Base-by-base conservation (phyloP, 2,888 invertebrate genomes). In the Colostygia pectinataria region DNA sequence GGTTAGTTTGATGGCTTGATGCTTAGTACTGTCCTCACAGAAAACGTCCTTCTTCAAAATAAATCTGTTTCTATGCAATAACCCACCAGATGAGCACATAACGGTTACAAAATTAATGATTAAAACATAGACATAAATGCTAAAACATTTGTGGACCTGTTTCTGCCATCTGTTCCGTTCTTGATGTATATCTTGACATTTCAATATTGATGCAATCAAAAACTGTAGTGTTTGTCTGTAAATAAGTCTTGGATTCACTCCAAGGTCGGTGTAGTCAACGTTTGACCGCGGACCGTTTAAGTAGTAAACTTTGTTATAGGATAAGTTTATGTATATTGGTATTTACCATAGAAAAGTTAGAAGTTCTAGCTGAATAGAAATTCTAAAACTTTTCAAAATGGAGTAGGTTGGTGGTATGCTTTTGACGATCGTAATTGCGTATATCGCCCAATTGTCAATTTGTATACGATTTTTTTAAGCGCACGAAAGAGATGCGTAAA, bases 21-120 rank as follows among this genome's bases (percentile, higher is more conserved):
- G 15, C 15, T 15, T 15, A 3, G 15, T 2, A 15, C 15, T 15
- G 15, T 2, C 15, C 15, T 15, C 15, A 15, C 4, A 15, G 15
- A 33, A 40, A 34, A 34, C 23, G 55, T 50, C 57, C 47, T 55
- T 53, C 52, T 37, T 33, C 47, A 36, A 5, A 4, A 5, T n/a
- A 4, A 47, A 33, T 47, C 39, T 44, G 53, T 56, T 53, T 32
- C 46, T 36, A 55, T 37, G 47, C 49, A 41, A 41, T 40, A 48
- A 42, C 23, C 23, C 9, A 43, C 24, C 10, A 45, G 51, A 52
- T 43, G 48, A 44, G 18, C 39, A 48, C 57, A 53, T 42, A 50
- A 39, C 41, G 28, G 53, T 63, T 57, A 53, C 48, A 48, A 53
- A 59, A 61, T 46, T 57, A 47, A 63, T 60, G 57, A 60, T 53